Evolutionary conservation across 2,888 invertebrate genomes (phyloP).

Genomic region (Pachymerium ferrugineum): DNA sequence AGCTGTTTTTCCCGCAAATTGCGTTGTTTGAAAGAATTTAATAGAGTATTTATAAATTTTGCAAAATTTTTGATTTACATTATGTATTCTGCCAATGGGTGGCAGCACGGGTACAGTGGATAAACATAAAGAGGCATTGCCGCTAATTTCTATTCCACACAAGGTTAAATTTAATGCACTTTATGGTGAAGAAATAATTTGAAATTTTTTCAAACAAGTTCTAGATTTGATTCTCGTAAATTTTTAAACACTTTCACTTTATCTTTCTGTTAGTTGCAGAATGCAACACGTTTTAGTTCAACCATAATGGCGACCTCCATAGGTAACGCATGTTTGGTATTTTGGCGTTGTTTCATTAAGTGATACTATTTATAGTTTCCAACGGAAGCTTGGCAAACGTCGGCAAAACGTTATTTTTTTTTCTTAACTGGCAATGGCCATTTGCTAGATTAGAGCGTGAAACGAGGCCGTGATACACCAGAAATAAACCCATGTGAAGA

Average conservation of each 20-base stretch:
- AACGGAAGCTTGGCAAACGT: neutral
- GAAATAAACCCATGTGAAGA: slow-evolving; percentile 3
- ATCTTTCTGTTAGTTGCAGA: no score
- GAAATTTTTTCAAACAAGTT: no score
- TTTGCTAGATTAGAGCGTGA: neutral
- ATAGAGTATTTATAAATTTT: no score
- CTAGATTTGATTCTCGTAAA: neutral
- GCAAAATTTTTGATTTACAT: no score
- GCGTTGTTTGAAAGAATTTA: no score
- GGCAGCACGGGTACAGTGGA: no score
- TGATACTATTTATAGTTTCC: neutral
- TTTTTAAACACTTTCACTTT: neutral
- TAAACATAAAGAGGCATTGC: no score
- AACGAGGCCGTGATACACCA: neutral
- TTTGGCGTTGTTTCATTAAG: neutral
- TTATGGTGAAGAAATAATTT: no score
- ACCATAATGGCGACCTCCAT: neutral
- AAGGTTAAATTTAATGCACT: no score
- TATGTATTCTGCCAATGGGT: no score
- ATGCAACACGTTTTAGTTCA: neutral
- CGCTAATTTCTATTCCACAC: no score
- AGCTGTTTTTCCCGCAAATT: no score
- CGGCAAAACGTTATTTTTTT: neutral
- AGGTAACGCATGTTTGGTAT: neutral
- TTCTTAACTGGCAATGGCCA: neutral